Evolutionary conservation across 2,888 invertebrate genomes (phyloP).

Genomic region (Lasioglossum leucozonium): DNA sequence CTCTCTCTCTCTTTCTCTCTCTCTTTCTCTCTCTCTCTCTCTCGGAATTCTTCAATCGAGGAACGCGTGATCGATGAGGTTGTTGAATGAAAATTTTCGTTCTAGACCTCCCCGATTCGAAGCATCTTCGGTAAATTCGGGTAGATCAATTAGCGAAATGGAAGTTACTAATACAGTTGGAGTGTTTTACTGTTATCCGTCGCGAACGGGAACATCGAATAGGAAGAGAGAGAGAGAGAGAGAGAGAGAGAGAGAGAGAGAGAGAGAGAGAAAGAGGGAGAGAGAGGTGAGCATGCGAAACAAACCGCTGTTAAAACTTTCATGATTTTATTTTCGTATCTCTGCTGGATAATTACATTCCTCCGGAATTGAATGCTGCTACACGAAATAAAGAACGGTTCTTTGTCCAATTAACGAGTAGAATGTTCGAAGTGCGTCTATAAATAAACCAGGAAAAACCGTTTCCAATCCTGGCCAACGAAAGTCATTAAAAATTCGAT

Average conservation of each 20-base stretch:
- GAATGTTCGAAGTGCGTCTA: not conserved
- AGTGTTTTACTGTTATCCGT: not conserved
- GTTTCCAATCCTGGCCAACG: not conserved
- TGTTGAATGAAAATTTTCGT: constrained; percentile 20
- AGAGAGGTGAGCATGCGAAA: not conserved
- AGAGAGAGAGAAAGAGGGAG: too few relatives aligned
- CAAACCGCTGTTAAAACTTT: not conserved
- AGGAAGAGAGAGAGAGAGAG: too few relatives aligned
- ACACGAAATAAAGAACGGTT: not conserved
- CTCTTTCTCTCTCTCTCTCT: not conserved
- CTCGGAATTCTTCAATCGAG: not conserved
- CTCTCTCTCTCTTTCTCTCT: not conserved
- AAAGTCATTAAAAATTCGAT: not conserved
- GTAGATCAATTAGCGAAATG: constrained; percentile 32
- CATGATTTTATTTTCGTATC: constrained; percentile 7
- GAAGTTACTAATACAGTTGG: constrained; percentile 27
- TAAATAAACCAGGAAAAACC: not conserved
- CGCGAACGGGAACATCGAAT: not conserved
- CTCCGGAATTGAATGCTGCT: not conserved
- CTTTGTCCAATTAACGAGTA: not conserved
- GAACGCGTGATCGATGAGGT: constrained; percentile 12
- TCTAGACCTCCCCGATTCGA: constrained; percentile 7
- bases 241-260: too few relatives aligned
- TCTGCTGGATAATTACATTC: not conserved
- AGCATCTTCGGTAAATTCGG: constrained; percentile 16